Evolutionary conservation across 2,888 invertebrate species (phyloP), one percentile per base, ranked within the genome.

Genomic region (Alcis repandata): DNA sequence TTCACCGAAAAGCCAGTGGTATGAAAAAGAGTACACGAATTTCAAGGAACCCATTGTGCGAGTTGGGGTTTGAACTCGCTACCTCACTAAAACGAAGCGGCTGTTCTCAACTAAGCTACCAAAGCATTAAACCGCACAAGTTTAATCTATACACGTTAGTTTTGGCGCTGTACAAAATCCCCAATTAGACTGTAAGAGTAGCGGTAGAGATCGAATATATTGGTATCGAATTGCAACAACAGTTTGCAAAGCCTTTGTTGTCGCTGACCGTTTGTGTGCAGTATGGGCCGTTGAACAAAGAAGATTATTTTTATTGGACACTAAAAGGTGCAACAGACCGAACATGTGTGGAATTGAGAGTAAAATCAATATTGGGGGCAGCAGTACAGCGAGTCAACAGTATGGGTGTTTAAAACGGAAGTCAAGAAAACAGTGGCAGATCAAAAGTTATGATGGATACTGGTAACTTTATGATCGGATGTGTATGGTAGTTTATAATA

Each of bases 281-380:
- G 72, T 75, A 79, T 82, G 86, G 87, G 75, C 82, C 82, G 77
- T 72, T 85, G 88, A 79, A 88, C 87, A 91, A 90, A 90, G 90
- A 85, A 88, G 90, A 92, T 91, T 91, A 91, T 91, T 92, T 91
- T 91, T 90, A 91, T 89, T 91, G 90, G 87, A 83, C 85, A 81
- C 82, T 83, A 84, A 89, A 90, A 88, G 86, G 89, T 87, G 89
- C 90, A 89, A 75, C 83, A 79, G 84, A 85, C 88, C 85, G 86
- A 84, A 86, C 83, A 85, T 84, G 86, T 83, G 84, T 84, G 86
- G 86, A 86, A 89, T 89, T 88, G 86, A 84, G 87, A 84, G 85
- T 74, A 82, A 83, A 89, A 86, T 86, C 84, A 83, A 87, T 87
- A 86, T 54, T 38, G 48, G 59, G 11, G 51, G 22, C 33, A 45